Evolutionary conservation across 2,797 vertebrate genomes (phyloP), one percentile per base, ranked within the genome.

Genomic region (Hippocampus kuda): DNA sequence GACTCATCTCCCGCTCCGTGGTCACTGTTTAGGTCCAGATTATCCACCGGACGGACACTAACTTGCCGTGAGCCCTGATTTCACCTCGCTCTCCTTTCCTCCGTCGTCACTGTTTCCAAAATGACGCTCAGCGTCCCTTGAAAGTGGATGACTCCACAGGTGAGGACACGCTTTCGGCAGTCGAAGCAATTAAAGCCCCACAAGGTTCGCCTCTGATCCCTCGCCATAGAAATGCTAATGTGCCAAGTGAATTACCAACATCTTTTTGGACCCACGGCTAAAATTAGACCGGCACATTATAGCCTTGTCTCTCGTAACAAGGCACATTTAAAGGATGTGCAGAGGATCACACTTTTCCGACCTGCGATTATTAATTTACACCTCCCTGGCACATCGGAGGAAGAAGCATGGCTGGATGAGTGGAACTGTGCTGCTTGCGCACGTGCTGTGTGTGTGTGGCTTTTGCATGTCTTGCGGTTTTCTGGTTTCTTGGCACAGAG

Each of bases 321-420:
- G 75, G 44, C 69, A 71, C 73, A 75, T 80, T 73, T 77, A 77
- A 81, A 67, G 27, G 48, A 82, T 77, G 72, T 82, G 81, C 74
- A 69, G 73, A 77, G 67, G 41, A 75, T 89, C 83, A 81, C 87
- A 86, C 82, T 65, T 76, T 76, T 27, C 80, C 41, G 77, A 88
- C 78, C 82, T 79, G 84, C 70, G 79, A 86, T 84, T 68, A 81
- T 84, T 82, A 6, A 88, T 88, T 85, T 85, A 82, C 84, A 84
- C 85, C 81, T 86, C 61, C 65, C 75, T 69, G 70, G 82, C 76
- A 85, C 79, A 68, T 81, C 56, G 1, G 24, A 64, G 59, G 70
- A 68, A 46, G 71, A 70, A 20, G 54, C 41, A 60, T 62, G 48
- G 44, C 64, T 70, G 76, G 26, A 77, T 3, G 51, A 56, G 13